These are phyloP conservation scores for Myopa testacea DNA, from an alignment of 2,888 invertebrate species.

Conservation along the genomic window DNA sequence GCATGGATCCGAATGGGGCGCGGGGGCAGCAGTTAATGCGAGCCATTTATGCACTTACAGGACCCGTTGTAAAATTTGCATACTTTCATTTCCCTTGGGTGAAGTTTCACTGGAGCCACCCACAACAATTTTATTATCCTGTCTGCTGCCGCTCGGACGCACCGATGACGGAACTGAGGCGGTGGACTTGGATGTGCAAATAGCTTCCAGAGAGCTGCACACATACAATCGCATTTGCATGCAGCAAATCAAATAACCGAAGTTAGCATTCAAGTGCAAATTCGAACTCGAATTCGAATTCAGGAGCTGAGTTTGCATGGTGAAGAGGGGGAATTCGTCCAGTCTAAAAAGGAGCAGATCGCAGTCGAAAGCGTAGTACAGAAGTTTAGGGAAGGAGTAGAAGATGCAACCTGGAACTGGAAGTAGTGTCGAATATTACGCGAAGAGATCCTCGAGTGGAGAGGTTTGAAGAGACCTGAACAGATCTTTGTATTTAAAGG, in stretches of 20 bases:
- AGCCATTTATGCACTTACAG: conserved; percentile 54
- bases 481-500: no score
- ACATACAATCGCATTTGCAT: conserved; percentile 21
- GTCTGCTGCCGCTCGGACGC: not conserved
- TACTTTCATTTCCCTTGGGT: conserved; percentile 14
- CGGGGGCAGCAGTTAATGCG: conserved; percentile 46
- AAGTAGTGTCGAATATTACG: not conserved
- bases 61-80: conserved; percentile 30
- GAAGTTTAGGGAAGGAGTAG: not conserved
- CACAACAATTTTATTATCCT: conserved; percentile 21
- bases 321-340: not conserved
- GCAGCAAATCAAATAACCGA: conserved; percentile 15
- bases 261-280: conserved; percentile 18
- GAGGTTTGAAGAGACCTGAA: no score
- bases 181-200: conserved; percentile 2
- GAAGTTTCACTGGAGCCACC: not conserved
- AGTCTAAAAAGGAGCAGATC: not conserved
- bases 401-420: not conserved
- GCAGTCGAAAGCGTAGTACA: not conserved
- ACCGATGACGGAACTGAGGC: conserved; percentile 12
- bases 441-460: not conserved
- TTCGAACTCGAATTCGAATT: conserved; percentile 31
- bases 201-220: not conserved
- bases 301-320: not conserved
- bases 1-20: not conserved